Conservation (phyloP, 2,797 vertebrate species). For the Otolemur crassicaudatus region DNA sequence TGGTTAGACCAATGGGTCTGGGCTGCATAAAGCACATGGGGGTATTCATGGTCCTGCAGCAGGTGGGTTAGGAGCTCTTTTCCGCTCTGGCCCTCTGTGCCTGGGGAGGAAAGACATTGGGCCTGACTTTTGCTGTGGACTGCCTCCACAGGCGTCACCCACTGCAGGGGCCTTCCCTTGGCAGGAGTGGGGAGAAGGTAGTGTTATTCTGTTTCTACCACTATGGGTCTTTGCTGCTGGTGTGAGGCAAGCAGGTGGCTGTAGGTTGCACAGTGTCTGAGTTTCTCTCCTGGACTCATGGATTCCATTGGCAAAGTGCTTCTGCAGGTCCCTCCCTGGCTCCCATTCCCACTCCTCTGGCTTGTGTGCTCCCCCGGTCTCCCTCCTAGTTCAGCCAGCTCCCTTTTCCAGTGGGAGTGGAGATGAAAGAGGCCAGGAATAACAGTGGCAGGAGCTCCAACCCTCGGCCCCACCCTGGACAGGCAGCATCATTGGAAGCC, state of each 20-base stretch:
- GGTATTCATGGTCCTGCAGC: background rate
- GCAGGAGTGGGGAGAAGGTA: no score
- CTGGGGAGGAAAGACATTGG: fast-evolving
- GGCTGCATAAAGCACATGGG: background rate
- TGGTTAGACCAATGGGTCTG: fast-evolving
- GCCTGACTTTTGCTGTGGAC: background rate
- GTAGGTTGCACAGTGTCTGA: no score
- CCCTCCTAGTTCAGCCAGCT: background rate
- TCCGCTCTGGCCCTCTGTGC: background rate
- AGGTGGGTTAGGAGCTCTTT: background rate
- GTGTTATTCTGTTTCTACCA: fast-evolving
- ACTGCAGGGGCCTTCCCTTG: background rate
- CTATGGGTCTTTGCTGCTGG: no score
- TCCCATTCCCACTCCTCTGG: background rate
- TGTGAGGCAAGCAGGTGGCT: fast-evolving
- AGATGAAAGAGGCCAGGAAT: background rate
- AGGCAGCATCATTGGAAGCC: constrained; percentile 10
- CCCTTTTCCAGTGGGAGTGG: constrained; percentile 44
- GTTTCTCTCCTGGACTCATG: background rate
- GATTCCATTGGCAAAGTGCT: no score
- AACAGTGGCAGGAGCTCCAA: background rate
- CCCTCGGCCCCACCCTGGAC: background rate
- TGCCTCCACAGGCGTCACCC: background rate
- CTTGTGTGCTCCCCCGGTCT: background rate
- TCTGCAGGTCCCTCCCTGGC: no score